Evolutionary conservation across 1,140 invertebrate species (phyloP).

Genomic region (Drosophila pectinifera): DNA sequence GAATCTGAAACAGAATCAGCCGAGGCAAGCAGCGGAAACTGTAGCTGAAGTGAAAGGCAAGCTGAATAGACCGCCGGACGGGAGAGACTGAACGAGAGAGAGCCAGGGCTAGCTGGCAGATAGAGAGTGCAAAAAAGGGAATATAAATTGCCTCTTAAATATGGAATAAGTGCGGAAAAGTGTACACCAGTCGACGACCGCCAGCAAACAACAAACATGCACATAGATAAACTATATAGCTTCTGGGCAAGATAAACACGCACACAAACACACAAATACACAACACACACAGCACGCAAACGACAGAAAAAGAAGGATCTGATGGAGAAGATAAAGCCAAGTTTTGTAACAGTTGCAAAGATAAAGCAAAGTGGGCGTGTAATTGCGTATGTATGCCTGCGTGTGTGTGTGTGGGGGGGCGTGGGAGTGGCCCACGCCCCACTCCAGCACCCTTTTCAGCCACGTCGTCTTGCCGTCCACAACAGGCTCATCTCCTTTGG

Average conservation of each 20-base stretch:
- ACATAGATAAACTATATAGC: slow-evolving; percentile 81
- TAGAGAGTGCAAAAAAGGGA: slow-evolving; percentile 75
- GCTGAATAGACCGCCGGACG: slow-evolving; percentile 40
- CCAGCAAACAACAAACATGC: slow-evolving; percentile 70
- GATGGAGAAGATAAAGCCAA: slow-evolving; percentile 53
- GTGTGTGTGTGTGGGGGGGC: slow-evolving; percentile 11
- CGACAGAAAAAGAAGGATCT: slow-evolving; percentile 31
- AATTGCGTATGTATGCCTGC: slow-evolving; percentile 58
- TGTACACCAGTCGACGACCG: slow-evolving; percentile 58
- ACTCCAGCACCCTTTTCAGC: slow-evolving; percentile 16
- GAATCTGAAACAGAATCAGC: slow-evolving; percentile 52
- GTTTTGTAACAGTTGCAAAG: slow-evolving; percentile 63
- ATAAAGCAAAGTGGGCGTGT: slow-evolving; percentile 68
- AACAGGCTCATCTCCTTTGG: slow-evolving; percentile 27
- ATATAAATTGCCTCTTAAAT: slow-evolving; percentile 85
- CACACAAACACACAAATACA: slow-evolving; percentile 24
- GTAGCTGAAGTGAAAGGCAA: slow-evolving; percentile 64
- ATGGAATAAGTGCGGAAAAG: slow-evolving; percentile 83
- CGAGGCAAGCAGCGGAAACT: slow-evolving; percentile 46
- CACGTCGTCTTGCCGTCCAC: slow-evolving; percentile 14
- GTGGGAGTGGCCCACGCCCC: slow-evolving; percentile 15
- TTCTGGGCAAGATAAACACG: slow-evolving; percentile 75
- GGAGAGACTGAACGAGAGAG: slow-evolving; percentile 7
- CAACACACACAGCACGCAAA: slow-evolving; percentile 22
- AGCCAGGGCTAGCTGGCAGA: slow-evolving; percentile 14